A percentile compares a stretch with the other conserved stretches of the same genome.
These are phyloP conservation scores for Volucella inflata DNA, from an alignment of 2,888 invertebrate genomes.

Conservation along the genomic window DNA sequence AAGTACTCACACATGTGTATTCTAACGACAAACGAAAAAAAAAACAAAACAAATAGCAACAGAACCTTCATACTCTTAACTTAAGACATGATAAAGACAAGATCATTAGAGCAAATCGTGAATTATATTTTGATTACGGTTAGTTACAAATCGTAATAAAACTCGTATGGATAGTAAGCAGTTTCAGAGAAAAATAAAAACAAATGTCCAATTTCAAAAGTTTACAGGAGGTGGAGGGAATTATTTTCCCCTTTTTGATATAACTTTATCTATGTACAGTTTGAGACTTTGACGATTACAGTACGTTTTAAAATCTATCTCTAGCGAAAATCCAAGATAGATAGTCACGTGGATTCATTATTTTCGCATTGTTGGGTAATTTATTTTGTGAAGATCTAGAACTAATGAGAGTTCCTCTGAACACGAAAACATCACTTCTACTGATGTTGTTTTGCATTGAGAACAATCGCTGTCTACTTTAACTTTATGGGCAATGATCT, in stretches of 20 bases:
- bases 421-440: conserved; percentile 5
- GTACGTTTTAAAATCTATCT: conserved; percentile 25
- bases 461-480: conserved; percentile 34
- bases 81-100: conserved; percentile 72
- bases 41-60: conserved; percentile 1
- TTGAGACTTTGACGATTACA: conserved; percentile 56
- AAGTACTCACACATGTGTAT: neutral
- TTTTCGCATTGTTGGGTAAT: conserved; percentile 71
- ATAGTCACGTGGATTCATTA: conserved; percentile 72
- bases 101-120: conserved; percentile 75
- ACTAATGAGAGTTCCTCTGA: conserved; percentile 69
- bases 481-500: conserved; percentile 4
- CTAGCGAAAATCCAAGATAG: conserved; percentile 50
- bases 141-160: conserved; percentile 49
- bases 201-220: conserved; percentile 45
- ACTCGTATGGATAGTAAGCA: conserved; percentile 18
- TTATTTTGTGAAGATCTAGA: conserved; percentile 75
- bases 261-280: neutral
- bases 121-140: conserved; percentile 72
- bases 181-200: conserved; percentile 18
- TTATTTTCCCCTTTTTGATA: conserved; percentile 29
- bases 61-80: conserved; percentile 47
- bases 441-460: conserved; percentile 9
- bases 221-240: neutral
- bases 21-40: conserved; percentile 47